Base-by-base conservation (phyloP, 2,888 invertebrate species). In the Adela reaumurella region DNA sequence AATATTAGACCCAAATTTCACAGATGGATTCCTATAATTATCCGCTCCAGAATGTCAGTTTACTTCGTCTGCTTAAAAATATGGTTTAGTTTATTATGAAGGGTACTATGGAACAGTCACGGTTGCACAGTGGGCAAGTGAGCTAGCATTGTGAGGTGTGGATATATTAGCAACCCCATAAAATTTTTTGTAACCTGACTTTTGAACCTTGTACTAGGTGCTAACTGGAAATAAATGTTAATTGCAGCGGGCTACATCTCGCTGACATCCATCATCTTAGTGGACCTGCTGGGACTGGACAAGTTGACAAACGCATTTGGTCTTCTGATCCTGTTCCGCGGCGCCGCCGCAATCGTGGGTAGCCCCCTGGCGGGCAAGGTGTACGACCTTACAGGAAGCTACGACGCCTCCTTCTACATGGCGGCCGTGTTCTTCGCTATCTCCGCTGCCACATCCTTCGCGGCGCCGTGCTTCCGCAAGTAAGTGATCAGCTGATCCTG, bases 221-320 rank as follows among this genome's bases (percentile, higher is more conserved):
- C 4, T 24, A 24, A 24, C 24, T 24, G 4, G 4, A 24, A 24
- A 24, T 6, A 24, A 24, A 24, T 24, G 24, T 24, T 4, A 24
- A 24, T 24, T 71, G 19, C 81, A 94, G 94, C 97, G 54, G 97
- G 97, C 53, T 98, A 95, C 78, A 97, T 99, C 63, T 97, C 97
- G 10, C 81, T 99, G 51, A 98, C 98, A 43, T 98, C 98, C 46
- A 97, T 98, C 65, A 96, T 98, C 64, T 83, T 99, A 53, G 97
- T 97, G 57, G 97, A 99, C 70, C 82, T 98, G 35, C 83, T 99
- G 46, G 98, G 98, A 1, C 79, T 99, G 65, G 97, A 97, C 65
- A 92, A 92, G 67, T 78, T 99, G 57, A 98, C 98, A 45, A 98
- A 95, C 69, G 97, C 97, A 45, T 99, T 98, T 74, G 98, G 98